Evolutionary conservation across 2,113 vertebrate species (phyloP).

Genomic region (Mus spicilegus): DNA sequence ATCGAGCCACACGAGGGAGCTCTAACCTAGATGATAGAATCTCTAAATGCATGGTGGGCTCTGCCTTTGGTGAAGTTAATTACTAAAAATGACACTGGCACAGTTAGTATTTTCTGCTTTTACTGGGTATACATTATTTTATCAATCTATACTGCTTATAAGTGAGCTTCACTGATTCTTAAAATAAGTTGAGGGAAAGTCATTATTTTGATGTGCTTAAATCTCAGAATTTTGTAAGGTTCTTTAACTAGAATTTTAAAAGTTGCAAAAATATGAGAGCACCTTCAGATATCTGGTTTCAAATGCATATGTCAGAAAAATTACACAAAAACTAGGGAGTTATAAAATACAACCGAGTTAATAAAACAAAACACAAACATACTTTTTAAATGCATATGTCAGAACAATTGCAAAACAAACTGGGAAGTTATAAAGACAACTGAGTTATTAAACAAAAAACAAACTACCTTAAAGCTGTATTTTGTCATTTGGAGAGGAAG

Average conservation of each 20-base stretch:
- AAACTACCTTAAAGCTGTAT: not conserved
- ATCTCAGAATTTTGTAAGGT: not conserved
- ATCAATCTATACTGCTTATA: too few species aligned
- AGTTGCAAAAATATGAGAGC: not conserved
- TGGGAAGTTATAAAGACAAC: not conserved
- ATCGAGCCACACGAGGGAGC: conserved; percentile 83
- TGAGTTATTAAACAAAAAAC: not conserved
- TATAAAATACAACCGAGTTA: not conserved
- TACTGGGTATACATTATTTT: not conserved
- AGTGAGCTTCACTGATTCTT: not conserved
- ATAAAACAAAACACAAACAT: not conserved
- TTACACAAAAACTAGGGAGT: not conserved
- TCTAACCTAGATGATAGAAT: conserved; percentile 74
- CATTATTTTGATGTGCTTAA: not conserved
- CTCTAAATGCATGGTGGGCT: not conserved
- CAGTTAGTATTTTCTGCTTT: not conserved
- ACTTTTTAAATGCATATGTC: not conserved
- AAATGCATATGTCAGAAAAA: not conserved
- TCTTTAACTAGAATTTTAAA: not conserved
- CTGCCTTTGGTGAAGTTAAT: not conserved
- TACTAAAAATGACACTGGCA: too few species aligned
- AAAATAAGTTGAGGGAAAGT: not conserved
- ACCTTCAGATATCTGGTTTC: too few species aligned
- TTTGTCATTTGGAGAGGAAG: not conserved
- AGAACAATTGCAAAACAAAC: not conserved